A percentile compares a stretch with the other conserved stretches of the same genome.
These are phyloP conservation scores for Pterois miles DNA, from an alignment of 2,797 vertebrate genomes.

Conservation along the genomic window DNA sequence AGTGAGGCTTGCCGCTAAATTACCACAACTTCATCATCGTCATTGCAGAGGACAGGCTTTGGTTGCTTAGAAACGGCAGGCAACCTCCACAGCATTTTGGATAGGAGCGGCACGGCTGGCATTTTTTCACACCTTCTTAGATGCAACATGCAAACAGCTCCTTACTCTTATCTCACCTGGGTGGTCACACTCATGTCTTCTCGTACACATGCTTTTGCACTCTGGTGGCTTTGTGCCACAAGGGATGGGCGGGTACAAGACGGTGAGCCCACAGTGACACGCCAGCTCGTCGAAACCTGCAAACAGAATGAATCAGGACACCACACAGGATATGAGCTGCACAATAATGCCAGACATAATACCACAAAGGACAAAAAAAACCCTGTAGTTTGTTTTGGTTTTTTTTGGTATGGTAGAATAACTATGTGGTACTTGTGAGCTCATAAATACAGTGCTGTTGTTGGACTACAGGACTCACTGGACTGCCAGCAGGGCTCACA, in stretches of 20 bases:
- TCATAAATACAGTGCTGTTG: neutral
- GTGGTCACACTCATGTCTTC: slow-evolving; percentile 95
- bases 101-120: no score
- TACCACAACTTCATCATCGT: no score
- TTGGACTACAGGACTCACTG: slow-evolving; percentile 83
- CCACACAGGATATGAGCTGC: neutral
- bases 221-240: slow-evolving; percentile 97
- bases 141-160: no score
- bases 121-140: no score
- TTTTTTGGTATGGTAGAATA: no score
- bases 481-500: slow-evolving; percentile 98
- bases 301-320: slow-evolving; percentile 10
- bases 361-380: neutral
- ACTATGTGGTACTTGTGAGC: slow-evolving; percentile 23
- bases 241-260: slow-evolving; percentile 94
- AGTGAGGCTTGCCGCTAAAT: no score
- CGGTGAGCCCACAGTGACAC: slow-evolving; percentile 93
- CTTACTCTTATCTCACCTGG: slow-evolving; percentile 85
- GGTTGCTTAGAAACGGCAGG: no score
- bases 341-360: neutral
- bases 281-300: slow-evolving; percentile 97
- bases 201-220: slow-evolving; percentile 92
- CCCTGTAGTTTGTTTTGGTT: no score
- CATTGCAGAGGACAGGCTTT: no score
- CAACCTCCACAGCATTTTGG: no score